These are phyloP conservation scores for Nycticebus coucang DNA, from an alignment of 2,113 vertebrate species.

Conservation along the genomic window DNA sequence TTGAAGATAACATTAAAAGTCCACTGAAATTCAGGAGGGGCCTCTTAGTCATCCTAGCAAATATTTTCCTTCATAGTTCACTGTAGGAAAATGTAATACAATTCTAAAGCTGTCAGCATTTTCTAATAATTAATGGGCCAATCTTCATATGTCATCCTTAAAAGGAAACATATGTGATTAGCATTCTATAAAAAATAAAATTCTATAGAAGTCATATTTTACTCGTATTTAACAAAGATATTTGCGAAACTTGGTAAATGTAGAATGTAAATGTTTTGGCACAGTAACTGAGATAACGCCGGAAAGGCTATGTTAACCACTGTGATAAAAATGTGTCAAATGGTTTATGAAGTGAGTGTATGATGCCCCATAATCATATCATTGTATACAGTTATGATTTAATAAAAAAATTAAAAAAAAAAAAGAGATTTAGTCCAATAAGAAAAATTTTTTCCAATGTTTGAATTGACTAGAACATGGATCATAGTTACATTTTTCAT, in stretches of 20 bases:
- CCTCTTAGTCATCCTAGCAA: not conserved
- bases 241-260: no score
- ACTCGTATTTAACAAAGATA: not conserved
- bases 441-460: not conserved
- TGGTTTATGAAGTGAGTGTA: no score
- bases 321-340: no score
- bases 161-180: not conserved
- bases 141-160: not conserved
- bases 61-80: not conserved
- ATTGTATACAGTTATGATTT: no score
- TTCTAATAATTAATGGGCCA: not conserved
- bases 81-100: not conserved
- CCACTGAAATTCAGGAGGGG: not conserved
- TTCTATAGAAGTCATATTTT: not conserved
- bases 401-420: no score
- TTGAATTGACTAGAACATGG: not conserved
- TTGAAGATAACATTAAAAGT: slow-evolving; percentile 8
- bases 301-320: no score
- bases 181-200: not conserved
- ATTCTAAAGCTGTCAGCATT: not conserved
- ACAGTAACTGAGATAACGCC: no score
- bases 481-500: not conserved
- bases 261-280: no score
- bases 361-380: no score
- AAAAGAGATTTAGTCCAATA: not conserved